Conservation (phyloP, 2,888 invertebrate genomes). For the Crematogaster levior region DNA sequence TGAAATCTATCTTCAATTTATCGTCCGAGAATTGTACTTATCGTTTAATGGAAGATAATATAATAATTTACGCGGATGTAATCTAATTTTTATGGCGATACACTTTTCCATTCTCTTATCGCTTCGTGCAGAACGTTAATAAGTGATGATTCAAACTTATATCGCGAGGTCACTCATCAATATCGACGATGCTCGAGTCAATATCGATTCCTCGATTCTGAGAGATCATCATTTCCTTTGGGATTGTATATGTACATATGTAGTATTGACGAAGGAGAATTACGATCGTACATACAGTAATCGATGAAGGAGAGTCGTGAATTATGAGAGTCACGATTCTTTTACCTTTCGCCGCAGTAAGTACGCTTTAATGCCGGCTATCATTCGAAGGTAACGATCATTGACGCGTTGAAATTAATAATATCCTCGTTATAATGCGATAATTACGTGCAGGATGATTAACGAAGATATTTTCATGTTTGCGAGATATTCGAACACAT, state of each 20-base stretch:
- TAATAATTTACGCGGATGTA: background rate
- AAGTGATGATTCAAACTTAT: background rate
- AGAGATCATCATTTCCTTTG: background rate
- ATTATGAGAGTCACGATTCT: conserved; percentile 33
- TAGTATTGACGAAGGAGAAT: too few relatives aligned
- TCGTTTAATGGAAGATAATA: background rate
- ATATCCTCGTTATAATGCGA: background rate
- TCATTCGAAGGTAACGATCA: conserved; percentile 11
- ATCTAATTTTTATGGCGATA: background rate
- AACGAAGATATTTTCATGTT: background rate
- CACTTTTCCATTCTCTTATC: background rate
- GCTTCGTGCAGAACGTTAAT: background rate
- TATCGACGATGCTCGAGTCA: too few relatives aligned
- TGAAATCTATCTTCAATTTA: background rate
- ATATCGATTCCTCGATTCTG: background rate
- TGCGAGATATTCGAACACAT: background rate
- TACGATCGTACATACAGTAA: background rate
- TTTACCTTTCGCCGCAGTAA: conserved; percentile 17
- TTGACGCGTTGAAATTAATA: conserved; percentile 21
- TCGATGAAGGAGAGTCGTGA: conserved; percentile 10
- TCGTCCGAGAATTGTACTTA: background rate
- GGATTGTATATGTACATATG: too few relatives aligned
- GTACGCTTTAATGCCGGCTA: conserved; percentile 6
- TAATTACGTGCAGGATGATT: background rate
- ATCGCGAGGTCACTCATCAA: background rate